Percentiles rank a stretch among this genome's conserved stretches.
phyloP scores from a whole-genome alignment of 2,797 vertebrate species.

The Crocodylus rhombifer region DNA sequence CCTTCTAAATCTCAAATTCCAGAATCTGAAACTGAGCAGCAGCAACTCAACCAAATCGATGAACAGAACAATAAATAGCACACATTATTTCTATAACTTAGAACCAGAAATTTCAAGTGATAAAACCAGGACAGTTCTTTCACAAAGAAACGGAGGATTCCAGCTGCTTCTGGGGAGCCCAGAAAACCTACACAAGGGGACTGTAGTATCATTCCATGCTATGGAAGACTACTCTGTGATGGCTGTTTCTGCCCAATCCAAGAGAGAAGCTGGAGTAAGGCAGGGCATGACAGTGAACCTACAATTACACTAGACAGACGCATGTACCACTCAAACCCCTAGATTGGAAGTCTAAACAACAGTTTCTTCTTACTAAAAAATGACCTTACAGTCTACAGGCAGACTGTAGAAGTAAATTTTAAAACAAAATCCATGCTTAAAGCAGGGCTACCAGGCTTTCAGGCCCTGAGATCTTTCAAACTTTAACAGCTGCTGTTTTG shows the following conservation, averaged over 20 bases:
- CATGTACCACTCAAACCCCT: background rate
- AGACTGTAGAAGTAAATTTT: background rate
- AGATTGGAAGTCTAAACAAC: background rate
- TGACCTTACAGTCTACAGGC: background rate
- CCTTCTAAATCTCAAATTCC: conserved; percentile 60
- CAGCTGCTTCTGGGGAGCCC: background rate
- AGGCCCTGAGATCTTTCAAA: conserved; percentile 14
- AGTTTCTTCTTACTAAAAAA: background rate
- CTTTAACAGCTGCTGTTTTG: conserved; percentile 6
- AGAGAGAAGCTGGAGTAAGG: background rate
- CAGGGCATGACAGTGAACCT: background rate
- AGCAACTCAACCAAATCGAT: conserved; percentile 27
- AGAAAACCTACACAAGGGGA: background rate
- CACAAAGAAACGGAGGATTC: background rate
- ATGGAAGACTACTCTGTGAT: background rate
- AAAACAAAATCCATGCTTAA: background rate
- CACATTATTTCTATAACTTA: conserved; percentile 38
- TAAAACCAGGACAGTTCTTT: conserved; percentile 14
- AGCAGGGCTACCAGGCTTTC: background rate
- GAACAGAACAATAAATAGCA: conserved; percentile 49
- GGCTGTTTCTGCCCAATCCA: background rate
- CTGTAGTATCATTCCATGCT: background rate
- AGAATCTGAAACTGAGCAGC: conserved; percentile 63
- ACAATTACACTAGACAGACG: background rate
- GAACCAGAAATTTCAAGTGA: conserved; percentile 3